Evolutionary conservation across 1,140 invertebrate species (phyloP).

Genomic region (Ooceraea biroi): DNA sequence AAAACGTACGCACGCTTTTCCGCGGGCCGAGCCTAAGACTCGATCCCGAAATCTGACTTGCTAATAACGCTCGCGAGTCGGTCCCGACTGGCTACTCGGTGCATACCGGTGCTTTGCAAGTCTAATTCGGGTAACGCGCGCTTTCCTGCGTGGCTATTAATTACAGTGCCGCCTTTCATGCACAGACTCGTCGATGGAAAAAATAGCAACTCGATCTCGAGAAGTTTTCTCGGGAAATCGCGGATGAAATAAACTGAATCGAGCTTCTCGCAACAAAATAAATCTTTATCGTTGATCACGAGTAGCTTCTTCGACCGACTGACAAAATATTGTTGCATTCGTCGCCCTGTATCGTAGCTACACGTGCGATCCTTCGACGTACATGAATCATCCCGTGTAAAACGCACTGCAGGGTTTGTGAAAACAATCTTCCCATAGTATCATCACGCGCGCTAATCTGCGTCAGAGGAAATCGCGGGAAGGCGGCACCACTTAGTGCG

Average conservation of each 20-base stretch:
- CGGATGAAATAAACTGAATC: neutral
- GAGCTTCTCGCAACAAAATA: neutral
- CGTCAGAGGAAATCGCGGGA: slow-evolving; percentile 57
- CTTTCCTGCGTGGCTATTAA: slow-evolving; percentile 40
- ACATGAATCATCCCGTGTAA: neutral
- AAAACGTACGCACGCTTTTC: slow-evolving; percentile 53
- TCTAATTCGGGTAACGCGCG: slow-evolving; percentile 54
- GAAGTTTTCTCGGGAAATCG: neutral
- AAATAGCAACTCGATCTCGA: neutral
- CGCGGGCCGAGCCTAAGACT: slow-evolving; percentile 54
- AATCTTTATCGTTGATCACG: neutral
- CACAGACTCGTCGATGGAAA: neutral
- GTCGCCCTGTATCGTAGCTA: neutral
- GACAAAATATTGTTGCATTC: neutral
- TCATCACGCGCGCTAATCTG: slow-evolving; percentile 51
- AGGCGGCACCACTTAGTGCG: slow-evolving; percentile 32
- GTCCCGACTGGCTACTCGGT: slow-evolving; percentile 17
- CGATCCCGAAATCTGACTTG: slow-evolving; percentile 59
- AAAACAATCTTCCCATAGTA: slow-evolving; percentile 44
- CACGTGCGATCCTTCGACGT: neutral
- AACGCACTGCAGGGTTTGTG: neutral
- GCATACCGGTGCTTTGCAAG: slow-evolving; percentile 55
- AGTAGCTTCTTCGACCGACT: neutral
- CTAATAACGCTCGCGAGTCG: slow-evolving; percentile 39
- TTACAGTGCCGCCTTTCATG: slow-evolving; percentile 36